phyloP scores from a whole-genome alignment of 2,888 invertebrate genomes.

The Vanessa cardui region DNA sequence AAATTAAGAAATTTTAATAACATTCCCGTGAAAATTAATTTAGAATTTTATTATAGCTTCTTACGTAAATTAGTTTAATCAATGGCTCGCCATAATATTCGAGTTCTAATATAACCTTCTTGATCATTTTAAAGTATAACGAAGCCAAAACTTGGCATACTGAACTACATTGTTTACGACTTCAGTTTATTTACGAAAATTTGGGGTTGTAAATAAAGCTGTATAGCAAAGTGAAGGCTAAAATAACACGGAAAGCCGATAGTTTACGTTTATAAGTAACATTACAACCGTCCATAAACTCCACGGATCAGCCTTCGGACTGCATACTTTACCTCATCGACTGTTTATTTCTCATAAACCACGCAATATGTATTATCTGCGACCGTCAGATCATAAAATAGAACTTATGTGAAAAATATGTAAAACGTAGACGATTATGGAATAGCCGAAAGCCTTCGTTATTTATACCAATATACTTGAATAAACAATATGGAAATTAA shows the following conservation, averaged over 20 bases:
- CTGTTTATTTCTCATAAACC: conserved; percentile 59
- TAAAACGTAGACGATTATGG: conserved; percentile 52
- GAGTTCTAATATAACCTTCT: background rate
- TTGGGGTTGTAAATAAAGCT: conserved; percentile 26
- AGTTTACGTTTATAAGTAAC: conserved; percentile 43
- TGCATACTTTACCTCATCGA: conserved; percentile 34
- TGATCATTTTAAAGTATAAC: background rate
- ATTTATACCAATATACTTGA: conserved; percentile 22
- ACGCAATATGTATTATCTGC: conserved; percentile 60
- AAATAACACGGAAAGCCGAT: conserved; percentile 35
- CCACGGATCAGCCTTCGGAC: conserved; percentile 55
- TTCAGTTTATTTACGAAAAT: conserved; percentile 15
- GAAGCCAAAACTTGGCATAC: background rate
- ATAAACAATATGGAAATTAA: conserved; percentile 14
- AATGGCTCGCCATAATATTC: conserved; percentile 14
- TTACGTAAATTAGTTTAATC: conserved; percentile 26
- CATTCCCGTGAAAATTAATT: conserved; percentile 10
- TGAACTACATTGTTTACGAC: conserved; percentile 5
- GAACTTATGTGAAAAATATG: conserved; percentile 61
- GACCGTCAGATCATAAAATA: conserved; percentile 60
- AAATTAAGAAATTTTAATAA: conserved; percentile 5
- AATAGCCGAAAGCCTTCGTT: conserved; percentile 15
- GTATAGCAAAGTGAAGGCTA: conserved; percentile 39
- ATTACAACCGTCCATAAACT: conserved; percentile 53
- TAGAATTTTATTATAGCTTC: conserved; percentile 13